Percentiles rank a stretch among this genome's conserved stretches.
These are phyloP conservation scores for Hesperia comma DNA, from an alignment of 2,888 invertebrate species.

Conservation along the genomic window DNA sequence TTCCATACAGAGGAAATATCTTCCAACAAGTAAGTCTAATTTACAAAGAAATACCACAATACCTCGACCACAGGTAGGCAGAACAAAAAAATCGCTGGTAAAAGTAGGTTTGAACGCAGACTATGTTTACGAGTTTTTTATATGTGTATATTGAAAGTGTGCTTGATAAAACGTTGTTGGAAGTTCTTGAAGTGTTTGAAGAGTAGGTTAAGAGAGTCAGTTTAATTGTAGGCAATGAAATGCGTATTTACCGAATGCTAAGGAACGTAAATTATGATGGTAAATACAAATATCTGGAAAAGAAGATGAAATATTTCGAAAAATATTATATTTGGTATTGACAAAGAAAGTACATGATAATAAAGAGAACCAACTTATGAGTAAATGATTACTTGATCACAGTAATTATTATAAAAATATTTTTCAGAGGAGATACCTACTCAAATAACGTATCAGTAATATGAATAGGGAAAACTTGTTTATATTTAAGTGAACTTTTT, in stretches of 20 bases:
- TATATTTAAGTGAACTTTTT: too few species aligned
- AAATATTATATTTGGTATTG: too few species aligned
- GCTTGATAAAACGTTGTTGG: neutral
- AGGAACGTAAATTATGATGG: neutral
- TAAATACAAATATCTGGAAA: neutral
- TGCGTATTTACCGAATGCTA: neutral
- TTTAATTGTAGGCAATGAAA: neutral
- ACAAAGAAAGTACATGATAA: too few species aligned
- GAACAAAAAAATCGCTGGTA: too few species aligned
- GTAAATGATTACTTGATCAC: too few species aligned
- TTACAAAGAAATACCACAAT: too few species aligned
- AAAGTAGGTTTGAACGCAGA: neutral
- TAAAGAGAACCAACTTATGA: too few species aligned
- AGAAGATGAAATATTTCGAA: neutral
- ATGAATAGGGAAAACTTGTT: too few species aligned
- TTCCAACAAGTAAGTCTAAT: neutral
- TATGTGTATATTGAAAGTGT: neutral
- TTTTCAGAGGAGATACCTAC: too few species aligned
- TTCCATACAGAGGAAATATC: neutral
- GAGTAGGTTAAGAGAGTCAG: neutral
- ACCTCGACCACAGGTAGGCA: too few species aligned
- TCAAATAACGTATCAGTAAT: too few species aligned
- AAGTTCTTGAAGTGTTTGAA: neutral
- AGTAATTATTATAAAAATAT: too few species aligned
- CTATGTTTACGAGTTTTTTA: neutral